phyloP scores from a whole-genome alignment of 2,113 vertebrate genomes.

The Clarias gariepinus region DNA sequence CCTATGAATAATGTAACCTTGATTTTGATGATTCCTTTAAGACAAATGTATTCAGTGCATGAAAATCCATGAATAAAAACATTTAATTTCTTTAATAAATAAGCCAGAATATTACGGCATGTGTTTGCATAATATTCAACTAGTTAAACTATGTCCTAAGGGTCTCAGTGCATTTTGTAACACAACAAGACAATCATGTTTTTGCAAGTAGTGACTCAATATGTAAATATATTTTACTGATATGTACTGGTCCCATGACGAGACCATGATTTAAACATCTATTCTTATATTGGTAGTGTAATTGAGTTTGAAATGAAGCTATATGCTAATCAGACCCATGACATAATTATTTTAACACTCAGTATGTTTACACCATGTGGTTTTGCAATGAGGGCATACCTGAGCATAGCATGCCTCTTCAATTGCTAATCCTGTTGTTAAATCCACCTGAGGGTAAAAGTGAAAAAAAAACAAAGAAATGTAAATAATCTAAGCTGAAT shows the following conservation, averaged over 20 bases:
- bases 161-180: neutral
- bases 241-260: neutral
- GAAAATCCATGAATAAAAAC: neutral
- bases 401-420: constrained; percentile 98
- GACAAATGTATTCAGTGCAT: neutral
- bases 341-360: neutral
- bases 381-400: constrained; percentile 70
- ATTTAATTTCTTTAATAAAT: neutral
- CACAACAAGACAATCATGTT: neutral
- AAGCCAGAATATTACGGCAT: neutral
- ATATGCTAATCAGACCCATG: neutral
- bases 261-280: neutral
- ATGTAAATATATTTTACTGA: neutral
- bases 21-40: neutral
- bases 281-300: neutral
- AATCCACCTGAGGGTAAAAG: constrained; percentile 82
- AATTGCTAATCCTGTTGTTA: constrained; percentile 92
- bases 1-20: neutral
- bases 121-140: neutral
- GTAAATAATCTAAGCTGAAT: neutral
- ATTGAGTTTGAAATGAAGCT: neutral
- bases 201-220: neutral
- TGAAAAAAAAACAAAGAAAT: neutral
- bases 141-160: neutral
- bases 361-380: neutral